Conservation (phyloP, 1,140 invertebrate species). For the Prorops nasuta region DNA sequence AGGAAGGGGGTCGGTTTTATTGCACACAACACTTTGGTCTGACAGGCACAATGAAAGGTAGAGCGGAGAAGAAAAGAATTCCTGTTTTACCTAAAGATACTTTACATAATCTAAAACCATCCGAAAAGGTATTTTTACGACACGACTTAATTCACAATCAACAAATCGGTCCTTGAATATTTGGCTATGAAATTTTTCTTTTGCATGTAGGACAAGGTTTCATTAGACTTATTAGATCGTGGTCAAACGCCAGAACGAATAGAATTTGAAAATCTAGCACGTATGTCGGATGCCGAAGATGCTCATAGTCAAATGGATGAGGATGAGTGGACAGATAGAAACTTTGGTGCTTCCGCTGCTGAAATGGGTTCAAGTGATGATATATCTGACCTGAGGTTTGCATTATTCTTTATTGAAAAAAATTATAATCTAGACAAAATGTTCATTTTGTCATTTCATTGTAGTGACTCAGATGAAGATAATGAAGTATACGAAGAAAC, state of each 20-base stretch:
- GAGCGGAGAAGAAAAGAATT: slow-evolving; percentile 45
- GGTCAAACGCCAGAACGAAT: slow-evolving; percentile 80
- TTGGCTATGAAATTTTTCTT: background rate
- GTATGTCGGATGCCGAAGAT: slow-evolving; percentile 68
- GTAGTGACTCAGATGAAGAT: slow-evolving; percentile 61
- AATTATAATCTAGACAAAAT: slow-evolving; percentile 36
- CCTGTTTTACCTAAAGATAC: slow-evolving; percentile 53
- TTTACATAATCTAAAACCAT: slow-evolving; percentile 41
- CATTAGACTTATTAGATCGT: slow-evolving; percentile 61
- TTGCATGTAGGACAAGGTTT: slow-evolving; percentile 33
- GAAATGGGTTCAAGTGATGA: slow-evolving; percentile 73
- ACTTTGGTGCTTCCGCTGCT: slow-evolving; percentile 76
- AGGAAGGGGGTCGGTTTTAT: slow-evolving; percentile 73
- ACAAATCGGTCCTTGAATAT: slow-evolving; percentile 1
- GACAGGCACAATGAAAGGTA: slow-evolving; percentile 55
- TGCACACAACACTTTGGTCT: slow-evolving; percentile 78
- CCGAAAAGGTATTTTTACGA: slow-evolving; percentile 48
- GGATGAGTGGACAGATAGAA: slow-evolving; percentile 90
- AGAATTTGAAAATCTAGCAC: slow-evolving; percentile 69
- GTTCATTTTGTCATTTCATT: slow-evolving; percentile 11
- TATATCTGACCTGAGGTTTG: slow-evolving; percentile 66
- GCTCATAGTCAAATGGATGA: slow-evolving; percentile 82
- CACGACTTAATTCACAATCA: background rate
- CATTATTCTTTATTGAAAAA: slow-evolving; percentile 35
- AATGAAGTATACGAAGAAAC: slow-evolving; percentile 66